Conservation (phyloP, 2,113 vertebrate genomes). For the Axis porcinus region DNA sequence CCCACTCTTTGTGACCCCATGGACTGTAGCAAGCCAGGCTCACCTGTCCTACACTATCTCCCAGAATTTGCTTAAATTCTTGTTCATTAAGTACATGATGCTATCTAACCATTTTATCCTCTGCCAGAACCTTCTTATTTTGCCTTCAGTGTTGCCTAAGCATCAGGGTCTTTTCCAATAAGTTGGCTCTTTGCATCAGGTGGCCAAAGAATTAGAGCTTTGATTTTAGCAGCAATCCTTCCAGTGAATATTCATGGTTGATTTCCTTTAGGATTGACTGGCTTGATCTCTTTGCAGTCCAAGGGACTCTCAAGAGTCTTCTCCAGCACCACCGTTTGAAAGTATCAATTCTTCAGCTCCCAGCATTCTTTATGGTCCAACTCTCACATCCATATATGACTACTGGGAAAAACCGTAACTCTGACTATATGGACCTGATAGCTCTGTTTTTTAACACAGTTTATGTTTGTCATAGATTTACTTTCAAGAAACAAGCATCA, state of each 20-base stretch:
- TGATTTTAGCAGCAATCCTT: not conserved
- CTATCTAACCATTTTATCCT: not conserved
- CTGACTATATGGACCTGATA: not conserved
- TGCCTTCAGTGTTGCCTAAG: not conserved
- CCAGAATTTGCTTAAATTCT: not conserved
- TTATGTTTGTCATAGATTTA: not conserved
- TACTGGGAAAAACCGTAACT: not conserved
- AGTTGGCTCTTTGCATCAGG: not conserved
- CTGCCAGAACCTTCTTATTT: not conserved
- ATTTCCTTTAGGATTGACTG: not conserved
- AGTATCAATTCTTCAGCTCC: not conserved
- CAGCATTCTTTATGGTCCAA: not conserved
- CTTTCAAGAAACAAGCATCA: not conserved
- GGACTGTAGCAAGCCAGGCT: not conserved
- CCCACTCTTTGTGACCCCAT: not conserved
- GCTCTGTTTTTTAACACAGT: not conserved
- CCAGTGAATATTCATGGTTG: not conserved
- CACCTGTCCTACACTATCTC: not conserved
- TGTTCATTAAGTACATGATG: not conserved
- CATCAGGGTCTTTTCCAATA: not conserved
- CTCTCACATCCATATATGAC: not conserved
- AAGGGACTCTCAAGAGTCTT: not conserved
- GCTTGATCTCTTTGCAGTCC: not conserved
- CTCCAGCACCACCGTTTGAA: not conserved
- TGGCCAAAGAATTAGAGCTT: not conserved